phyloP scores from a whole-genome alignment of 2,888 invertebrate species.

The Drosophila algonquin region DNA sequence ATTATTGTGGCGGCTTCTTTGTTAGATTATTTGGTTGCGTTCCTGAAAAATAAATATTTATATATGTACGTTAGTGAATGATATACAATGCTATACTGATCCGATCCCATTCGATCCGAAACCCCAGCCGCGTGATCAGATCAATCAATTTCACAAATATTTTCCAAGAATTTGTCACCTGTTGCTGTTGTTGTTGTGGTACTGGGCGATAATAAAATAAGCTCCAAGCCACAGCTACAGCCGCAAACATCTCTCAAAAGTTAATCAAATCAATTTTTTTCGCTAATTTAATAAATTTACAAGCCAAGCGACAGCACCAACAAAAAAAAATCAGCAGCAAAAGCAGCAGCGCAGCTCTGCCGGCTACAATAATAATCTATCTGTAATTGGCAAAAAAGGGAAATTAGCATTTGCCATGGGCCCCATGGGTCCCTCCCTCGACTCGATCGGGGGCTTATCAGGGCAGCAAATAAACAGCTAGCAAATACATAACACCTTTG shows the following conservation, averaged over 20 bases:
- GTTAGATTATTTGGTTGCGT: conserved; percentile 42
- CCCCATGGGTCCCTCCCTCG: background rate
- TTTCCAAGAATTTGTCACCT: conserved; percentile 39
- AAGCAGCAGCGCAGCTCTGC: conserved; percentile 24
- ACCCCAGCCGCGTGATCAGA: conserved; percentile 61
- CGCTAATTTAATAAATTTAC: conserved; percentile 78
- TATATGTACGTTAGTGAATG: background rate
- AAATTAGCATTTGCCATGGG: conserved; percentile 58
- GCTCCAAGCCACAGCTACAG: conserved; percentile 32
- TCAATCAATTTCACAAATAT: conserved; percentile 39
- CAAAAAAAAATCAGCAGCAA: background rate
- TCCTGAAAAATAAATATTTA: conserved; percentile 28
- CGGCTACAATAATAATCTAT: conserved; percentile 58
- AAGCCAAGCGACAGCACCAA: conserved; percentile 52
- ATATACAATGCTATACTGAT: background rate
- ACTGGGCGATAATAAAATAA: conserved; percentile 63
- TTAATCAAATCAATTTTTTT: conserved; percentile 78
- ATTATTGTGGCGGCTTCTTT: conserved; percentile 29
- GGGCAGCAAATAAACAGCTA: conserved; percentile 77
- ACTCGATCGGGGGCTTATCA: conserved; percentile 62
- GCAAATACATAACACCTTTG: conserved; percentile 70
- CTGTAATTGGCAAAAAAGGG: conserved; percentile 65
- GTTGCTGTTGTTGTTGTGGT: conserved; percentile 18
- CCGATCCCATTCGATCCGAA: background rate
- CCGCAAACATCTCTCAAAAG: conserved; percentile 54